Percentiles rank a stretch among this genome's conserved stretches.
Evolutionary conservation across 2,113 vertebrate species (phyloP).

Genomic region (Syngnathus floridae): DNA sequence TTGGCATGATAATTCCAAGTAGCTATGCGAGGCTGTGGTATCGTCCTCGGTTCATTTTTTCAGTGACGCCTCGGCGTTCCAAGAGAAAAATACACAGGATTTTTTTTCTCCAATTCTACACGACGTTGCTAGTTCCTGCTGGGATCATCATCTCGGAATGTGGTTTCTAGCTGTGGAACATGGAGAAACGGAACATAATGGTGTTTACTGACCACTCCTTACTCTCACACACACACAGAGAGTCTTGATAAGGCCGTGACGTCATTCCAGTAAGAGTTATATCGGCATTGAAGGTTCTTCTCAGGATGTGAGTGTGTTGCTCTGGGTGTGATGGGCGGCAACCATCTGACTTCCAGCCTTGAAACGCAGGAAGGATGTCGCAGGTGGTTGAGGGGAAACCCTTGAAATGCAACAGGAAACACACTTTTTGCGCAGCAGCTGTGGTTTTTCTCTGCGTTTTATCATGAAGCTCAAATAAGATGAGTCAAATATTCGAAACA

Average conservation of each 20-base stretch:
- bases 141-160: background rate
- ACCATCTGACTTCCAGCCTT: background rate
- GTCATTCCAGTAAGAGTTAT: background rate
- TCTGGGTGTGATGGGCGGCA: background rate
- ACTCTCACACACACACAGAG: background rate
- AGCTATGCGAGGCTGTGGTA: background rate
- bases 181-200: background rate
- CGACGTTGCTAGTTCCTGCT: background rate
- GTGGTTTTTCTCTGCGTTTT: background rate
- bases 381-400: background rate
- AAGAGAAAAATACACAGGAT: background rate
- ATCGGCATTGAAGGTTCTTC: background rate
- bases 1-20: background rate
- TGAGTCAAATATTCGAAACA: background rate
- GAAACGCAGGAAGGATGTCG: slow-evolving; percentile 5
- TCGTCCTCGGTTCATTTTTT: background rate
- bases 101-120: background rate
- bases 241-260: background rate
- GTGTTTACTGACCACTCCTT: background rate
- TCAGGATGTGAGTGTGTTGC: background rate
- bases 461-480: background rate
- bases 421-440: slow-evolving; percentile 5
- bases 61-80: background rate
- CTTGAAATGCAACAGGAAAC: background rate
- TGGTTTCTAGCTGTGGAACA: background rate